phyloP scores from a whole-genome alignment of 2,113 vertebrate species.

The Esox niger region DNA sequence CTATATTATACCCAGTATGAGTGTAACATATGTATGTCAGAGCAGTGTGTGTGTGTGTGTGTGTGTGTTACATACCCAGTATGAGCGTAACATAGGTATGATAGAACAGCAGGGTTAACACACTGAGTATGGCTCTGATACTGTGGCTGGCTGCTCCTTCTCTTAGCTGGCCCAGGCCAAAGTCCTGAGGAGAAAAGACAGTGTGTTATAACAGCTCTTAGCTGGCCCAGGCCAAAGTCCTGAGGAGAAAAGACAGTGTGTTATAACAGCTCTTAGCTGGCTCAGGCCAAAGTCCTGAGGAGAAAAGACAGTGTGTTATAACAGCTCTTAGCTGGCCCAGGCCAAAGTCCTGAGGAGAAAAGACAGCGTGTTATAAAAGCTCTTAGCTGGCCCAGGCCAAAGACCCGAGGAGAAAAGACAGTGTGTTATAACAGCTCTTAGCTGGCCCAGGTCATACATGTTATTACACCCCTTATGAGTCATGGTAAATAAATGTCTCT shows the following conservation, averaged over 20 bases:
- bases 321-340: no score
- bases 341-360: no score
- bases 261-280: no score
- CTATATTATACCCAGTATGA: slow-evolving; percentile 81
- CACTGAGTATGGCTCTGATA: slow-evolving; percentile 84
- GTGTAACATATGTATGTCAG: slow-evolving; percentile 69
- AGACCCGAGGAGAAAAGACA: no score
- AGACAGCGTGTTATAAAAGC: no score
- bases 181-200: slow-evolving; percentile 70
- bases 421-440: no score
- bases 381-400: no score
- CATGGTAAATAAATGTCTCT: slow-evolving; percentile 1
- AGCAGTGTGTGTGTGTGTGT: background rate
- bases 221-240: no score
- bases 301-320: no score
- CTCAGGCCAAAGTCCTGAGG: no score
- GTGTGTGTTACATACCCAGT: slow-evolving; percentile 76
- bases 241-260: no score
- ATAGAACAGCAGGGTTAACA: slow-evolving; percentile 86
- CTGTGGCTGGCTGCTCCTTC: slow-evolving; percentile 85
- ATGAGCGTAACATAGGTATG: slow-evolving; percentile 85
- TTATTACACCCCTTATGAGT: background rate
- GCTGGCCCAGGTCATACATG: no score
- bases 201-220: slow-evolving; percentile 4
- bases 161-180: slow-evolving; percentile 86